These are phyloP conservation scores for Lepidochitona cinerea DNA, from an alignment of 2,888 invertebrate species.

Conservation along the genomic window DNA sequence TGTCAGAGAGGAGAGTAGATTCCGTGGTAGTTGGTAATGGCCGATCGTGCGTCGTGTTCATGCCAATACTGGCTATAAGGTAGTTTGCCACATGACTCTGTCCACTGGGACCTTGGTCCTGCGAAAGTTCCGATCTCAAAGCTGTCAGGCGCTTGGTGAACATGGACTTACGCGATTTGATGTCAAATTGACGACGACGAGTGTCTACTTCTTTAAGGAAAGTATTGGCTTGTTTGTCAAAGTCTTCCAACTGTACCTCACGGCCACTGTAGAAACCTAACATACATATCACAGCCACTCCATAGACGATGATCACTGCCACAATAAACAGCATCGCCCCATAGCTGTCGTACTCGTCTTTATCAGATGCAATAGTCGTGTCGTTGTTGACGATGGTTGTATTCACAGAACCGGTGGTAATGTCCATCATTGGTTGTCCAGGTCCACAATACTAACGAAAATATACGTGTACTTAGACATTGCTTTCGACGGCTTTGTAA, in stretches of 20 bases:
- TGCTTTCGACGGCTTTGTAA: no score
- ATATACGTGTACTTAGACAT: no score
- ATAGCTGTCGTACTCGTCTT: slow-evolving; percentile 8
- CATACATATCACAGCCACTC: slow-evolving; percentile 16
- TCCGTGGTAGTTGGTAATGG: no score
- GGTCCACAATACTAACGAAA: no score
- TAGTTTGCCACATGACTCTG: slow-evolving; percentile 1
- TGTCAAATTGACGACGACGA: not conserved
- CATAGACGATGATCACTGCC: slow-evolving; percentile 16
- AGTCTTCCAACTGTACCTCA: not conserved
- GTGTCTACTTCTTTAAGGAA: slow-evolving; percentile 13
- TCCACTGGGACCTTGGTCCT: not conserved
- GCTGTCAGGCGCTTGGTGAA: not conserved
- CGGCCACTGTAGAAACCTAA: slow-evolving; percentile 10
- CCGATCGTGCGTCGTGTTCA: no score
- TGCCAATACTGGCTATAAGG: not conserved
- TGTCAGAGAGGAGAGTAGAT: no score
- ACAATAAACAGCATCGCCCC: slow-evolving; percentile 20
- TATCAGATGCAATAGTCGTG: not conserved
- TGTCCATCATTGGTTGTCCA: no score
- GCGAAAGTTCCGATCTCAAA: not conserved
- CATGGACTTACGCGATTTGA: not conserved
- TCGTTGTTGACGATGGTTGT: no score
- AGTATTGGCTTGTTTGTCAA: slow-evolving; percentile 11
- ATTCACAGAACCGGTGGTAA: no score